phyloP scores from a whole-genome alignment of 2,113 vertebrate genomes.

The Oreochromis tanganicae region DNA sequence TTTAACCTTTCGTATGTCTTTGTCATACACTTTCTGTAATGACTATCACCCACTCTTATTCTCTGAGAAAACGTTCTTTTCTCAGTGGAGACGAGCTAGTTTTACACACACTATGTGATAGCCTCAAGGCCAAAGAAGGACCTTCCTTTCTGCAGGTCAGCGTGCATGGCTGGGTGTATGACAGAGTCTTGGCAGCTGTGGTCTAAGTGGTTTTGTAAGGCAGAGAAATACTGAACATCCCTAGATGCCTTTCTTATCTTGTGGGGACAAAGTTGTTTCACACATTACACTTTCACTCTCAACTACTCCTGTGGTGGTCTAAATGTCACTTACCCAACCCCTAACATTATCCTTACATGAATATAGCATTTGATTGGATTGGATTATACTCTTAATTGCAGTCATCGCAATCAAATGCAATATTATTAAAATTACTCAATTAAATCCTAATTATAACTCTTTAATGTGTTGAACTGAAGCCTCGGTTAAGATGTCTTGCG shows the following conservation, averaged over 20 bases:
- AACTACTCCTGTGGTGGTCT: not conserved
- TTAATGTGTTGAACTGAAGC: not conserved
- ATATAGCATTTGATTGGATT: not conserved
- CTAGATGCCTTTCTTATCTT: conserved; percentile 13
- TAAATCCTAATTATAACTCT: not conserved
- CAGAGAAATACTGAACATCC: not conserved
- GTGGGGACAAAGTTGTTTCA: conserved; percentile 65
- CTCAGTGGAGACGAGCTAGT: not conserved
- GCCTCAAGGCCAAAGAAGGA: conserved; percentile 11
- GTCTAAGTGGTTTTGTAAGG: conserved; percentile 17
- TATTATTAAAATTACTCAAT: not conserved
- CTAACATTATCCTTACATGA: not conserved
- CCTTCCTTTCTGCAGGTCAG: conserved; percentile 37
- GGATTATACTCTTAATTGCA: not conserved
- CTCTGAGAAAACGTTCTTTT: not conserved
- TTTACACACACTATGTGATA: not conserved
- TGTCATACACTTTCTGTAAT: not conserved
- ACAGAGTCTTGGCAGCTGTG: conserved; percentile 49
- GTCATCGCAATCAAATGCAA: not conserved
- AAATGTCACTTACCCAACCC: not conserved
- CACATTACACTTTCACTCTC: conserved; percentile 70
- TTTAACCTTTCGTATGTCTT: not conserved
- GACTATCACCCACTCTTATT: not conserved
- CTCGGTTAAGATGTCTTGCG: not conserved
- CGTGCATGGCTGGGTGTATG: conserved; percentile 17